These are phyloP conservation scores for Hyperopisus bebe DNA, from an alignment of 2,113 vertebrate genomes.

Conservation along the genomic window DNA sequence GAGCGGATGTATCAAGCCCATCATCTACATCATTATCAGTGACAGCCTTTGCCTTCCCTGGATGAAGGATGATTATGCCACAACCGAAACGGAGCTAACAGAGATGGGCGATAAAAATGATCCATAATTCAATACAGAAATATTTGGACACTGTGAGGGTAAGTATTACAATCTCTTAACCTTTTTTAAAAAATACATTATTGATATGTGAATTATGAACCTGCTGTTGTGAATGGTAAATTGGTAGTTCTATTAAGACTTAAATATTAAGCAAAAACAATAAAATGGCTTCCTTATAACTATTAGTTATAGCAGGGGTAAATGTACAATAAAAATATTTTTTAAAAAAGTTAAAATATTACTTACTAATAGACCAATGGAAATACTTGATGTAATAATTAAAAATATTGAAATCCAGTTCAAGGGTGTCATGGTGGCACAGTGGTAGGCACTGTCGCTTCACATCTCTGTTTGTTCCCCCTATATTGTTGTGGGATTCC, in stretches of 20 bases:
- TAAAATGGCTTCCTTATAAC: not conserved
- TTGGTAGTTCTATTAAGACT: not conserved
- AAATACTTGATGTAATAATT: not conserved
- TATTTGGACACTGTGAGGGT: not conserved
- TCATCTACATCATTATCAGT: constrained; percentile 70
- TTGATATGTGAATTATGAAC: not conserved
- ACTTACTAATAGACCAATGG: not conserved
- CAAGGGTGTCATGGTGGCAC: too few relatives aligned
- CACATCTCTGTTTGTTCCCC: too few relatives aligned
- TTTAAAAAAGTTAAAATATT: too few relatives aligned
- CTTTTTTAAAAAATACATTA: not conserved
- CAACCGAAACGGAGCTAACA: not conserved
- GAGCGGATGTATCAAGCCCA: constrained; percentile 74
- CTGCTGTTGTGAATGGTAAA: not conserved
- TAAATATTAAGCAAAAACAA: not conserved
- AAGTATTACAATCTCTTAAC: not conserved
- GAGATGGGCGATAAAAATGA: not conserved
- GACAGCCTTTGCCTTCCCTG: constrained; percentile 63
- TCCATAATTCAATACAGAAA: not conserved
- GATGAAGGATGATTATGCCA: constrained; percentile 1
- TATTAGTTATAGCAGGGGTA: not conserved
- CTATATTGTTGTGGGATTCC: too few relatives aligned
- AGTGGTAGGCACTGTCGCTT: not conserved
- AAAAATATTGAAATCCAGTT: not conserved
- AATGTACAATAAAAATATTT: not conserved